Evolutionary conservation across 2,113 vertebrate genomes (phyloP).

Genomic region (Phoenicopterus ruber): DNA sequence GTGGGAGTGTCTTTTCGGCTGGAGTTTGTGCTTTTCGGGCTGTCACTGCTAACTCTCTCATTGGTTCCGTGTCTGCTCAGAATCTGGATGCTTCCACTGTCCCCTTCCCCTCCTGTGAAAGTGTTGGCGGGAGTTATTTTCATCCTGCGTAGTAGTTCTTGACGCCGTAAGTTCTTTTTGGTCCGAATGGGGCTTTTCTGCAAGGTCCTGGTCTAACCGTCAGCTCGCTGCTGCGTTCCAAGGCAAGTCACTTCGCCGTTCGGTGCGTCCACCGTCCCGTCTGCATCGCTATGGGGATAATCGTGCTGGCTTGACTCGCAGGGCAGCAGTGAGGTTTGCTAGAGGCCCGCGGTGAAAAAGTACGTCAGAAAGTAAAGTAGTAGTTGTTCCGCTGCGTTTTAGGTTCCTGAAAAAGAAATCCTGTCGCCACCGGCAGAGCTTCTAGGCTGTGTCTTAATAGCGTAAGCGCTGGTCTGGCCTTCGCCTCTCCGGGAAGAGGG

Average conservation of each 20-base stretch:
- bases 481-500: neutral
- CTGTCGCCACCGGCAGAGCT: neutral
- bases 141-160: neutral
- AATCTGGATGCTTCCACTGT: neutral
- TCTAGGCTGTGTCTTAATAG: neutral
- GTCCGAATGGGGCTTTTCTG: neutral
- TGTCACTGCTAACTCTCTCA: neutral
- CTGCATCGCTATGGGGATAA: neutral
- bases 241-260: neutral
- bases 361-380: neutral
- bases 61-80: neutral
- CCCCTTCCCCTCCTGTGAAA: neutral
- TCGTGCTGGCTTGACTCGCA: neutral
- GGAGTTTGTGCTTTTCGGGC: neutral
- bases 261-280: neutral
- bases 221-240: neutral
- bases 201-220: neutral
- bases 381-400: neutral
- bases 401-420: neutral
- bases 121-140: neutral
- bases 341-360: neutral
- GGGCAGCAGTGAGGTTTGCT: neutral
- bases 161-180: neutral
- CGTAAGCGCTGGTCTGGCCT: neutral
- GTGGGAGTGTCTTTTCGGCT: neutral